phyloP scores from a whole-genome alignment of 2,888 invertebrate genomes.

The Parnassius apollo region DNA sequence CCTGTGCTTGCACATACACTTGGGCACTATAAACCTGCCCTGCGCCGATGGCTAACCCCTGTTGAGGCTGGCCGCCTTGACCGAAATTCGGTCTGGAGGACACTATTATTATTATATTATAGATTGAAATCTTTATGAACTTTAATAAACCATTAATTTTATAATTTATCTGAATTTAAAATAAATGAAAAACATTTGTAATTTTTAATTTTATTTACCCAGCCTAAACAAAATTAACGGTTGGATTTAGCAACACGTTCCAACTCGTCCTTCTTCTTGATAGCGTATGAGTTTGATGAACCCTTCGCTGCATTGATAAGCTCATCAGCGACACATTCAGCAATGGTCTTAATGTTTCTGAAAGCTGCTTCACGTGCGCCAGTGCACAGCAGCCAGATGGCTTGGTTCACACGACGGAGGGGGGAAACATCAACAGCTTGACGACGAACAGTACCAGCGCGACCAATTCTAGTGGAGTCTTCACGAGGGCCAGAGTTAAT shows the following conservation, averaged over 20 bases:
- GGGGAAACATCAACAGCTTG: conserved; percentile 99
- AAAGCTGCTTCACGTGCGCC: conserved; percentile 99
- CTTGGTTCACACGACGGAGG: conserved; percentile 98
- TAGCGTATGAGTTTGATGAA: conserved; percentile 99
- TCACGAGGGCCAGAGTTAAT: conserved; percentile 99
- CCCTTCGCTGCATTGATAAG: conserved; percentile 99
- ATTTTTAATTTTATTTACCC: conserved; percentile 47
- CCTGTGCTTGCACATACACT: too few relatives aligned
- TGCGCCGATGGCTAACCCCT: too few relatives aligned
- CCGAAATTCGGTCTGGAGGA: too few relatives aligned
- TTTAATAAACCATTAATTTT: background rate
- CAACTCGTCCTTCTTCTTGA: conserved; percentile 99
- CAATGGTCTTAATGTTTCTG: conserved; percentile 99
- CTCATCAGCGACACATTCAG: conserved; percentile 99
- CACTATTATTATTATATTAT: too few relatives aligned
- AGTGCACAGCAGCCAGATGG: conserved; percentile 99
- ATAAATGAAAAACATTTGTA: conserved; percentile 36
- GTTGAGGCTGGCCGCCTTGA: too few relatives aligned
- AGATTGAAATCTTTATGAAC: too few relatives aligned
- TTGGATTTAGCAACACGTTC: conserved; percentile 99
- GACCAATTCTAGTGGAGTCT: conserved; percentile 99
- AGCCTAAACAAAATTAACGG: conserved; percentile 87
- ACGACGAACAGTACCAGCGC: conserved; percentile 99
- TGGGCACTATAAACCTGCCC: too few relatives aligned
- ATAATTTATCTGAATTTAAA: background rate